Percentiles rank a stretch among this genome's conserved stretches.
Conservation (phyloP, 2,888 invertebrate genomes). For the Synergus umbraculus region DNA sequence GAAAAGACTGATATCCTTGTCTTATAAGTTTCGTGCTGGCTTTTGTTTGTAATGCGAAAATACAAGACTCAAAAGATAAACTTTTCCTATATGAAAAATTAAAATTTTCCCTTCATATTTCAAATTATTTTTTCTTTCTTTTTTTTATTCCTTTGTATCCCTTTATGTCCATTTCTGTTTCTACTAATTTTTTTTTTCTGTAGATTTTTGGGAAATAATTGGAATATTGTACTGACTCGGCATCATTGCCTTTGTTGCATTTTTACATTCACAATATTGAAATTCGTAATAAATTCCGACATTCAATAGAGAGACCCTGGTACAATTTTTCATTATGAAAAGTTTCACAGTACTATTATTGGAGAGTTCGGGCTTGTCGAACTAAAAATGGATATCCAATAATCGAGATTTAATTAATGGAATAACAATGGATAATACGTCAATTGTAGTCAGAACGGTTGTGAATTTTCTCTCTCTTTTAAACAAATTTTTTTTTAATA, state of each 20-base stretch:
- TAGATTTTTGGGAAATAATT: too few relatives aligned
- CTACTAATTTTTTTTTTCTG: too few relatives aligned
- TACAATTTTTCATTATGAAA: background rate
- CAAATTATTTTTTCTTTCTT: too few relatives aligned
- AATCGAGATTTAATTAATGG: conserved; percentile 32
- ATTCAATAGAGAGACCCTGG: conserved; percentile 6
- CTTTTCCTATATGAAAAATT: background rate
- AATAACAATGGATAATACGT: conserved; percentile 17
- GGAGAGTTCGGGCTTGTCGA: background rate
- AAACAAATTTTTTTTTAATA: background rate
- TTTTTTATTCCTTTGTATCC: too few relatives aligned
- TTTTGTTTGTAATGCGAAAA: conserved; percentile 27
- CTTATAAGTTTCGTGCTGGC: conserved; percentile 9
- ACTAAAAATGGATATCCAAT: conserved; percentile 1
- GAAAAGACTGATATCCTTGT: conserved; percentile 28
- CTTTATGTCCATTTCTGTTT: too few relatives aligned
- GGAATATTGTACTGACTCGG: too few relatives aligned
- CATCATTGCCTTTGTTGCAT: background rate
- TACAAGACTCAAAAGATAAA: background rate
- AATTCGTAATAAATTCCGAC: background rate
- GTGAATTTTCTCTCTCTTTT: background rate
- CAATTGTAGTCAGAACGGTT: background rate
- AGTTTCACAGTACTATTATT: conserved; percentile 5
- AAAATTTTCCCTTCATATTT: too few relatives aligned
- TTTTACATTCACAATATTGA: background rate